A percentile compares a stretch with the other conserved stretches of the same genome.
Conservation (phyloP, 1,140 invertebrate genomes). For the Drosophila nasuta region DNA sequence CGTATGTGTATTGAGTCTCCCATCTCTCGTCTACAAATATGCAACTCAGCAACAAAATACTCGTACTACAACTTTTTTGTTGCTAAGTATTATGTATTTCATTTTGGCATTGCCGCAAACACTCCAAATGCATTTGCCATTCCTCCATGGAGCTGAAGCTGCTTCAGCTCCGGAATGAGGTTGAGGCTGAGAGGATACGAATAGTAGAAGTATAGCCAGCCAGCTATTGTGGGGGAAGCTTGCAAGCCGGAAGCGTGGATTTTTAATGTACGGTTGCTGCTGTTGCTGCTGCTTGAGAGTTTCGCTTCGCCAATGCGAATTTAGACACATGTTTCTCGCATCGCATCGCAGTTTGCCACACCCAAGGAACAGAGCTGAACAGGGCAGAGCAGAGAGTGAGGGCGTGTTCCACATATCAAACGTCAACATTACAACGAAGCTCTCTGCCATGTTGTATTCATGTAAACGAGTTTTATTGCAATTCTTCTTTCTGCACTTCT, state of each 20-base stretch:
- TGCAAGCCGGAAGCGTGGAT: constrained; percentile 72
- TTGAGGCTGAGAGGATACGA: background rate
- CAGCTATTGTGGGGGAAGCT: constrained; percentile 8
- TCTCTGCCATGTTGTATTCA: constrained; percentile 35
- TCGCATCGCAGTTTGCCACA: constrained; percentile 18
- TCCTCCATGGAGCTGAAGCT: constrained; percentile 30
- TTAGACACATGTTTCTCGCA: constrained; percentile 73
- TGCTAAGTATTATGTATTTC: constrained; percentile 81
- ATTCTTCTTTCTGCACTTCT: background rate
- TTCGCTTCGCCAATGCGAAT: constrained; percentile 65
- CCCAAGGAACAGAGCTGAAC: constrained; percentile 7
- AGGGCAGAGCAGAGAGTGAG: constrained; percentile 22
- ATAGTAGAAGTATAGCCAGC: background rate
- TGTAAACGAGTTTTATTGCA: constrained; percentile 42
- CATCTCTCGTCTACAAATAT: constrained; percentile 37
- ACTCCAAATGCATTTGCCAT: constrained; percentile 81
- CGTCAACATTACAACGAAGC: constrained; percentile 43
- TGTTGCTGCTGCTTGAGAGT: constrained; percentile 14
- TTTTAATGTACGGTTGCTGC: constrained; percentile 66
- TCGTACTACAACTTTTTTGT: constrained; percentile 55
- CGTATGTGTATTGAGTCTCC: background rate
- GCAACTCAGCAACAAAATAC: constrained; percentile 75
- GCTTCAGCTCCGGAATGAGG: constrained; percentile 13
- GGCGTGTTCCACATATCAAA: constrained; percentile 63
- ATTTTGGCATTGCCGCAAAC: constrained; percentile 80